Percentiles rank a stretch among this genome's conserved stretches.
Evolutionary conservation across 2,113 vertebrate species (phyloP).

Genomic region (Picathartes gymnocephalus): DNA sequence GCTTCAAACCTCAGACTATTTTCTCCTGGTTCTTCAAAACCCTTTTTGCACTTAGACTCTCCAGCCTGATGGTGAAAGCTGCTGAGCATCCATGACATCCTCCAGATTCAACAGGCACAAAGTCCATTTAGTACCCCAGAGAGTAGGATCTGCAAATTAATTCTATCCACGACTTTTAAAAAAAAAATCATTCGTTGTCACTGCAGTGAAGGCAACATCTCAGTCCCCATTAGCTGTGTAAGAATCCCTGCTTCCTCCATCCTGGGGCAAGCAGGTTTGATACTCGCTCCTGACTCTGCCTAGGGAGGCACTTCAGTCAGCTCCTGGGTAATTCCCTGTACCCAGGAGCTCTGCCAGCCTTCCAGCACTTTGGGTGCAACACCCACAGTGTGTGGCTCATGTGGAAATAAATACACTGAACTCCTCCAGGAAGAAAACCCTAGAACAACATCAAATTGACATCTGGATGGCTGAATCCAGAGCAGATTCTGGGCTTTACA

Average conservation of each 20-base stretch:
- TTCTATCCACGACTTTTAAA: neutral
- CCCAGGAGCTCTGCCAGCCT: neutral
- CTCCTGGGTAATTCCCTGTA: neutral
- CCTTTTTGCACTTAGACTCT: neutral
- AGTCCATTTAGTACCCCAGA: neutral
- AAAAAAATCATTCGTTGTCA: neutral
- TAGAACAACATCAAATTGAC: neutral
- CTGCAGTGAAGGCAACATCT: neutral
- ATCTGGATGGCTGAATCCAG: neutral
- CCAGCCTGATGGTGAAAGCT: neutral
- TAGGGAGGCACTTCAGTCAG: neutral
- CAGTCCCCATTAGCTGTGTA: neutral
- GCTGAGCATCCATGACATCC: neutral
- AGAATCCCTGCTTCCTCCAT: neutral
- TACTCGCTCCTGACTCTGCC: neutral
- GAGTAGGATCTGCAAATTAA: neutral
- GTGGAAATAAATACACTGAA: neutral
- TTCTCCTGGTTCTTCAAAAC: neutral
- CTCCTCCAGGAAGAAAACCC: neutral
- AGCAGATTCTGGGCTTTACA: neutral
- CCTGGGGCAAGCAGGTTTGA: neutral
- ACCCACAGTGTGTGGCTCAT: neutral
- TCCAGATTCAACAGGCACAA: neutral
- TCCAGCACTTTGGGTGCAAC: neutral
- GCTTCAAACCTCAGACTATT: neutral